Percentiles rank a stretch among this genome's conserved stretches.
These are phyloP conservation scores for Eristalis intricaria DNA, from an alignment of 2,888 invertebrate genomes.

Conservation along the genomic window DNA sequence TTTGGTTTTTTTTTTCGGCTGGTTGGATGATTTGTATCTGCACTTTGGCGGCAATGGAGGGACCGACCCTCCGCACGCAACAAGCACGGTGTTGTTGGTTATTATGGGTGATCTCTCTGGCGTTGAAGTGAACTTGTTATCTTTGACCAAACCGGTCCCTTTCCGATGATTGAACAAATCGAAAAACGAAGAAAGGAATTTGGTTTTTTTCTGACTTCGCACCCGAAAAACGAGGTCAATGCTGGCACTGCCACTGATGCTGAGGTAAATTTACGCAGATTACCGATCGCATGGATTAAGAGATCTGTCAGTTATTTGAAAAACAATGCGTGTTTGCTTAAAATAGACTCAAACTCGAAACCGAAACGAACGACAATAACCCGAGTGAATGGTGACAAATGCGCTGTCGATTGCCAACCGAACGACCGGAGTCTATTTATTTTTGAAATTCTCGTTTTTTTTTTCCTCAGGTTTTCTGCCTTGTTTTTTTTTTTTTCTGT, in stretches of 20 bases:
- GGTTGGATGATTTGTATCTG: conserved; percentile 47
- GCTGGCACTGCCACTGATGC: background rate
- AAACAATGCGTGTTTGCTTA: conserved; percentile 38
- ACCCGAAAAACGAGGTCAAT: conserved; percentile 49
- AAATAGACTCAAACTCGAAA: conserved; percentile 45
- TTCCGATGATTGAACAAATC: conserved; percentile 34
- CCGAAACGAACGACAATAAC: conserved; percentile 41
- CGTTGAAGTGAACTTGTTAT: conserved; percentile 53
- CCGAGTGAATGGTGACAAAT: conserved; percentile 50
- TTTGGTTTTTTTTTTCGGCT: background rate
- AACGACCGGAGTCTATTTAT: conserved; percentile 45
- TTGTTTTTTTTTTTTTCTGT: background rate
- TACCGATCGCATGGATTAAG: conserved; percentile 4
- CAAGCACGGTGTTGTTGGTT: conserved; percentile 27
- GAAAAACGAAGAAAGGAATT: conserved; percentile 31
- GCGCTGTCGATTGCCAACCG: conserved; percentile 18
- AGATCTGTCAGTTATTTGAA: conserved; percentile 3
- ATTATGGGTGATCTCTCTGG: conserved; percentile 27
- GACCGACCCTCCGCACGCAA: conserved; percentile 42
- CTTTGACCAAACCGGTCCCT: conserved; percentile 65
- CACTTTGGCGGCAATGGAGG: background rate
- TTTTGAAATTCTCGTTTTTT: conserved; percentile 50
- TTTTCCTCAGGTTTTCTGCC: conserved; percentile 14
- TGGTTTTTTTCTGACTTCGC: conserved; percentile 9
- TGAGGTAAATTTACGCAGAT: conserved; percentile 14